Conservation (phyloP, 37 sponge, comb jelly and placozoan genomes). For the Oopsacas minuta region DNA sequence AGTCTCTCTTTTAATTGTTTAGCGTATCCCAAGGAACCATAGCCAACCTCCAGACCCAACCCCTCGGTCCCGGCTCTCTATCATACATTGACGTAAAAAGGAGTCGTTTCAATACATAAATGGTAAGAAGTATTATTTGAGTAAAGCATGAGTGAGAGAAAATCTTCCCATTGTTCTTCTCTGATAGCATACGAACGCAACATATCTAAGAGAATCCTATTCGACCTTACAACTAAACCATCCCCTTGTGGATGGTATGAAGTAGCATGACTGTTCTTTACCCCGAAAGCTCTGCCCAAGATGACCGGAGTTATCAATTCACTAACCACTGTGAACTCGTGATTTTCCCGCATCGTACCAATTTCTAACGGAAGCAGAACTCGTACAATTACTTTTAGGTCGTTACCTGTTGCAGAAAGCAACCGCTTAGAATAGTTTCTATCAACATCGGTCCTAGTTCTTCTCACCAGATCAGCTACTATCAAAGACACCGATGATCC, state of each 20-base stretch:
- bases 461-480: background rate
- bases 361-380: background rate
- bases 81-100: too few species aligned
- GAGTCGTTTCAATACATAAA: too few species aligned
- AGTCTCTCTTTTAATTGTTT: constrained; percentile 6
- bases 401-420: constrained; percentile 16
- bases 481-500: constrained; percentile 21
- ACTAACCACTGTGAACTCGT: too few species aligned
- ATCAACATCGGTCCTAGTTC: background rate
- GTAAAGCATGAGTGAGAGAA: too few species aligned
- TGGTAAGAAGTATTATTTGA: too few species aligned
- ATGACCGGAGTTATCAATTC: too few species aligned
- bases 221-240: constrained; percentile 43
- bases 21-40: background rate
- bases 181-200: too few species aligned
- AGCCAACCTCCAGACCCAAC: background rate
- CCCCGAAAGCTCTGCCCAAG: too few species aligned
- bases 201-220: too few species aligned
- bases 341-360: constrained; percentile 12
- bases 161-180: too few species aligned
- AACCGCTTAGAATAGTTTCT: background rate
- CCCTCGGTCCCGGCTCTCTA: background rate
- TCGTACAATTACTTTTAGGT: background rate
- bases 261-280: constrained; percentile 23
- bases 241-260: constrained; percentile 38